Evolutionary conservation across 2,888 invertebrate genomes (phyloP).

Genomic region (Cryptus armator): DNA sequence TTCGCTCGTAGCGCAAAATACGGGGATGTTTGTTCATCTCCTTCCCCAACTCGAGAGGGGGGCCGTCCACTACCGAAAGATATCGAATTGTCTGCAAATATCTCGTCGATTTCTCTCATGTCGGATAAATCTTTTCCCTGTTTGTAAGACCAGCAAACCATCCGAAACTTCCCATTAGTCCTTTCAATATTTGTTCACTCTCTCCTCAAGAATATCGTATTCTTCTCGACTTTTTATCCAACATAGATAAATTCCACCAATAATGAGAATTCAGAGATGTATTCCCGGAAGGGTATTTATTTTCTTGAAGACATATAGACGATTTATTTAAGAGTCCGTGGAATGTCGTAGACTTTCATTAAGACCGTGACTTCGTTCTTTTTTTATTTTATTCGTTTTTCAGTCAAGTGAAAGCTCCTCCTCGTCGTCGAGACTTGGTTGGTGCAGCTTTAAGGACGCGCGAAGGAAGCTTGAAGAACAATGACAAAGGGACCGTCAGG

Average conservation of each 20-base stretch:
- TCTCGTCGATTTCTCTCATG: not conserved
- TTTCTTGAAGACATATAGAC: not conserved
- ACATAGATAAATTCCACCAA: constrained; percentile 51
- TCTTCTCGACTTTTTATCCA: constrained; percentile 23
- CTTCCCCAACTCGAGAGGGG: too few species aligned
- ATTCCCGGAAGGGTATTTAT: constrained; percentile 34
- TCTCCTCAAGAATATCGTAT: constrained; percentile 38
- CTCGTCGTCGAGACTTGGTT: constrained; percentile 45
- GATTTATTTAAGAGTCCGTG: constrained; percentile 42
- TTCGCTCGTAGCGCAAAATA: constrained; percentile 21
- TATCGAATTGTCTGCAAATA: constrained; percentile 8
- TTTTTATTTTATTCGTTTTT: constrained; percentile 32
- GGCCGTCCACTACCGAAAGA: not conserved
- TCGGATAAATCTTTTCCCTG: constrained; percentile 7
- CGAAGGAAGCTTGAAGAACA: constrained; percentile 75
- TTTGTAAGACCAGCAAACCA: not conserved
- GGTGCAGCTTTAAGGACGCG: constrained; percentile 77
- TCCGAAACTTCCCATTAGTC: constrained; percentile 50
- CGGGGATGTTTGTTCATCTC: constrained; percentile 13
- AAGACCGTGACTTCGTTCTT: not conserved
- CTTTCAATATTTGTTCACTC: constrained; percentile 54
- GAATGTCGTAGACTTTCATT: constrained; percentile 49
- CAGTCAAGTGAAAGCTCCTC: not conserved
- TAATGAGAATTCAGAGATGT: constrained; percentile 27
- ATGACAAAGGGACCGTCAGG: constrained; percentile 70